Percentiles rank a stretch among this genome's conserved stretches.
phyloP scores from a whole-genome alignment of 2,113 vertebrate genomes.

The Lanius collurio region DNA sequence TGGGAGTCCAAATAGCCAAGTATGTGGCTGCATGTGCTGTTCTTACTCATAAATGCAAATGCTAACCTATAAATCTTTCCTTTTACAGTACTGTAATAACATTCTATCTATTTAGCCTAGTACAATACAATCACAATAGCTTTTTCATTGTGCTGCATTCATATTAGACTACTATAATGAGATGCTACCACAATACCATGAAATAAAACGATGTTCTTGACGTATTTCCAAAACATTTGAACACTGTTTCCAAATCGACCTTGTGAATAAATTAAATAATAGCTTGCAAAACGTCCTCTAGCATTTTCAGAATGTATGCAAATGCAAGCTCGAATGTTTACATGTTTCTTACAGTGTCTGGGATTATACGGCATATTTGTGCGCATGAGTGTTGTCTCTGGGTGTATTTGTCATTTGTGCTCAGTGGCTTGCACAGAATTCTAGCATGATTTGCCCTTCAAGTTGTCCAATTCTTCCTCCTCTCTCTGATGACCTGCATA shows the following conservation, averaged over 20 bases:
- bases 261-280: constrained; percentile 65
- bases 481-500: constrained; percentile 60
- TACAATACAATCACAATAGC: constrained; percentile 52
- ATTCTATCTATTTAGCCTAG: constrained; percentile 54
- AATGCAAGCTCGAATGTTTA: constrained; percentile 65
- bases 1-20: constrained; percentile 39
- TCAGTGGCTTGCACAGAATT: constrained; percentile 56
- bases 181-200: constrained; percentile 46
- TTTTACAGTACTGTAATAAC: constrained; percentile 30
- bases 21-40: constrained; percentile 15
- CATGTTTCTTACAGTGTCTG: constrained; percentile 67
- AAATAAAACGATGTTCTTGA: constrained; percentile 58
- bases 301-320: constrained; percentile 60
- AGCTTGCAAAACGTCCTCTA: constrained; percentile 64
- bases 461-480: constrained; percentile 59
- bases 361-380: constrained; percentile 40
- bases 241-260: constrained; percentile 64
- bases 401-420: constrained; percentile 62
- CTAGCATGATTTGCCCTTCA: constrained; percentile 66
- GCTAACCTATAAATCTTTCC: constrained; percentile 52
- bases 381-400: constrained; percentile 53
- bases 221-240: constrained; percentile 66
- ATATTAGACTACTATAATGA: constrained; percentile 56
- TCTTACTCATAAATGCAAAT: constrained; percentile 54
- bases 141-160: constrained; percentile 60